Conservation (phyloP, 2,113 vertebrate genomes). For the Prionailurus bengalensis region DNA sequence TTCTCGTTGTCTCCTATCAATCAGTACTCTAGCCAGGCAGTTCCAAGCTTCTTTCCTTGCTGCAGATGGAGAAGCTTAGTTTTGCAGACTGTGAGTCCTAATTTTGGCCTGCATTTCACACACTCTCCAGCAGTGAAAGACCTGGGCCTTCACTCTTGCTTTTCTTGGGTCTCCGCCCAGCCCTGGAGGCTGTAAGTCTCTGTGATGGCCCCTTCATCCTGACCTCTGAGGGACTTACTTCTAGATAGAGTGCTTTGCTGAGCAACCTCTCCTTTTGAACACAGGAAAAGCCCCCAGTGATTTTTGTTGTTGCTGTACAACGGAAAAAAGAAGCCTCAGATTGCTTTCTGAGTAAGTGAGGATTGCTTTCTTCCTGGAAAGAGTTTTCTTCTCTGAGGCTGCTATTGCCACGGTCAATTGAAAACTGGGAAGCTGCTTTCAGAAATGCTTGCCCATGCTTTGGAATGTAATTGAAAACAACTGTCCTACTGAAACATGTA, state of each 20-base stretch:
- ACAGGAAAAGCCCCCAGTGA: background rate
- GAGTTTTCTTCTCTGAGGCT: slow-evolving; percentile 65
- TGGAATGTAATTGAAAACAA: slow-evolving; percentile 75
- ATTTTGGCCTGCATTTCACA: slow-evolving; percentile 1
- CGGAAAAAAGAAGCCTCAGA: slow-evolving; percentile 40
- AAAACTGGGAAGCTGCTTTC: slow-evolving; percentile 60
- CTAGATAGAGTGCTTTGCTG: background rate
- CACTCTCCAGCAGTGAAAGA: background rate
- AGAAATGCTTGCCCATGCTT: slow-evolving; percentile 50
- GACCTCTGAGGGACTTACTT: background rate
- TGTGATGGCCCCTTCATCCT: background rate
- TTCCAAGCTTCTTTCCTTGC: background rate
- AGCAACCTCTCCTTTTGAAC: background rate
- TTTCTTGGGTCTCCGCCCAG: slow-evolving; percentile 33
- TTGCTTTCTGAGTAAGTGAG: slow-evolving; percentile 48
- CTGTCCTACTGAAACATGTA: slow-evolving; percentile 30
- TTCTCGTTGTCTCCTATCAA: background rate
- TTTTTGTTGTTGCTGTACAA: background rate
- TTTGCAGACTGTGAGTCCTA: background rate
- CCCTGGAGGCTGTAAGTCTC: background rate
- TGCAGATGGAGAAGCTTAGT: background rate
- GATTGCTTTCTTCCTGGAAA: slow-evolving; percentile 68
- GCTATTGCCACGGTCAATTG: slow-evolving; percentile 55
- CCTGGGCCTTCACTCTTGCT: background rate
- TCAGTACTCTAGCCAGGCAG: background rate